Evolutionary conservation across 2,113 vertebrate species (phyloP).

Genomic region (Dissostichus mawsoni): DNA sequence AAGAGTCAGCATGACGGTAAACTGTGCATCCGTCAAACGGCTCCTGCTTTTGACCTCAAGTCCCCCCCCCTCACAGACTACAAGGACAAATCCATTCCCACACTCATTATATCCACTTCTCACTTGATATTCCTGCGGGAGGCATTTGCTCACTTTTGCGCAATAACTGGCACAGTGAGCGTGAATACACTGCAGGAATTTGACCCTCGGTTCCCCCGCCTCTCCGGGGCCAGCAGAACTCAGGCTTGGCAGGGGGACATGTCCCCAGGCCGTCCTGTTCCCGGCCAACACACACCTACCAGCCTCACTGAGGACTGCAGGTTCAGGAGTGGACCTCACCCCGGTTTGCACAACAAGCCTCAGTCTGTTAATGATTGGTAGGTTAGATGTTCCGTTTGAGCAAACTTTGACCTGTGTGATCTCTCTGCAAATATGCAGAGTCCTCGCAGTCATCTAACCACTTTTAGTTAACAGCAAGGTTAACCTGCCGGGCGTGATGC

Average conservation of each 20-base stretch:
- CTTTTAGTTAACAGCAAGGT: neutral
- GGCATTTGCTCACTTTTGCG: constrained; percentile 42
- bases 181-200: constrained; percentile 64
- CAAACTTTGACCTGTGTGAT: constrained; percentile 54
- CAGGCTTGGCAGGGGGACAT: constrained; percentile 6
- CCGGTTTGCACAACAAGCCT: constrained; percentile 33
- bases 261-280: constrained; percentile 14
- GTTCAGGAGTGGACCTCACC: constrained; percentile 1
- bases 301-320: constrained; percentile 1
- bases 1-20: constrained; percentile 4
- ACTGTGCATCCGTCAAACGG: neutral
- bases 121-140: constrained; percentile 12
- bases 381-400: constrained; percentile 3
- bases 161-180: constrained; percentile 63
- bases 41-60: constrained; percentile 24
- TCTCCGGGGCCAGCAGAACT: neutral
- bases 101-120: constrained; percentile 46
- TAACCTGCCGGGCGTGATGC: neutral
- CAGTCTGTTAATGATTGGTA: constrained; percentile 71
- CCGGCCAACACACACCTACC: constrained; percentile 16
- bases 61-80: neutral
- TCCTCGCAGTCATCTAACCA: constrained; percentile 1
- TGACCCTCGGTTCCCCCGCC: constrained; percentile 34
- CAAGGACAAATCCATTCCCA: constrained; percentile 37
- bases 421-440: constrained; percentile 43